Percentiles rank a stretch among this genome's conserved stretches.
Conservation (phyloP, 2,797 vertebrate genomes). For the Pachyuromys duprasi region DNA sequence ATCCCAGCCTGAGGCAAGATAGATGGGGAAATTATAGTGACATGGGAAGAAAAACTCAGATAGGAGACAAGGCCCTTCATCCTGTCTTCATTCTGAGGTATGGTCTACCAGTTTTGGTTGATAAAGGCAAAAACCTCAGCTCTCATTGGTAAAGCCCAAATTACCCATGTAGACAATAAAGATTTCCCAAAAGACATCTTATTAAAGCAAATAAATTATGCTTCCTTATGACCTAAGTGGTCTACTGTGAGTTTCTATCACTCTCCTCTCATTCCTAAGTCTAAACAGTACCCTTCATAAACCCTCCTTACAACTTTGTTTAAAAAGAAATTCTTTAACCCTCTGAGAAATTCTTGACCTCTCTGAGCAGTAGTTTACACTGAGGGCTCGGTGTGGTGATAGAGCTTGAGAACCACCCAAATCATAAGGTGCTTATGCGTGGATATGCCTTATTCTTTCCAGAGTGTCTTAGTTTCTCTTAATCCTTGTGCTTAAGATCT, state of each 20-base stretch:
- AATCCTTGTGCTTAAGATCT: neutral
- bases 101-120: neutral
- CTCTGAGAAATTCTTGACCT: neutral
- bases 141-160: neutral
- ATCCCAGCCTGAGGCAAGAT: neutral
- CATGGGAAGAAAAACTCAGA: neutral
- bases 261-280: neutral
- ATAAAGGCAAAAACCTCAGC: neutral
- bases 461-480: neutral
- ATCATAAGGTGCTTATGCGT: neutral
- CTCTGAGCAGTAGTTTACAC: neutral
- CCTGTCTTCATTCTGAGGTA: neutral
- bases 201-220: neutral
- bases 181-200: conserved; percentile 26
- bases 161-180: neutral
- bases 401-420: neutral
- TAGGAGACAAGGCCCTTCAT: neutral
- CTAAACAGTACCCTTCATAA: neutral
- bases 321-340: neutral
- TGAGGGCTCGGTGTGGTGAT: neutral
- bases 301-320: neutral
- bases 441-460: neutral
- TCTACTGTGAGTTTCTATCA: neutral
- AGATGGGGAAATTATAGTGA: neutral
- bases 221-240: neutral